Base-by-base conservation (phyloP, 2,888 invertebrate species). In the Mythimna impura region DNA sequence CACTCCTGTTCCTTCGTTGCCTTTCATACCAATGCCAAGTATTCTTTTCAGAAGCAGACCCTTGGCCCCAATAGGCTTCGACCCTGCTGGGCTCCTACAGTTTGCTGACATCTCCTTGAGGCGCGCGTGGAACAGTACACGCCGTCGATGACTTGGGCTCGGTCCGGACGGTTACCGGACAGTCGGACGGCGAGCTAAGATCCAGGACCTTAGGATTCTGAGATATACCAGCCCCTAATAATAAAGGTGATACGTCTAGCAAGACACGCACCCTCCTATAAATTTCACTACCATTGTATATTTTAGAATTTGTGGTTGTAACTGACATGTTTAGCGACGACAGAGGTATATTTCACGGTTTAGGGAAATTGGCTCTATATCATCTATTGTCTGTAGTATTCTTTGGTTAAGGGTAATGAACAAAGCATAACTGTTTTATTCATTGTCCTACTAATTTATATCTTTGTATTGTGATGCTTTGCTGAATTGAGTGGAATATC, bases 341-440 rank as follows among this genome's bases (percentile, higher is more conserved):
- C 58, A 47, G n/a, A 34, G 65, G 22, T 67, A 30, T 69, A 64
- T 65, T 65, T 67, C 14, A 50, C 22, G 3, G 17, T 20, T 55
- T 22, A 43, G 3, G 80, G 55, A 70, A 70, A 64, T 76, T 66
- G 43, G 43, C 36, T 57, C 66, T 60, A 47, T 36, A 36, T 52
- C 36, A 70, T 65, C 62, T 20, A 36, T 65, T 67, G 30, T 61
- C 20, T 61, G 6, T 34, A 20, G 3, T 68, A 6, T 54, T 73
- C 22, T 30, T 47, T 36, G n/a, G 8, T 58, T 14, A 14, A 47
- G 5, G 14, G 1, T 0, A 34, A 20, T 12, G 1, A 47, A 12
- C 47, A 47, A 47, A 47, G 17, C 47, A 2, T 47, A 7, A 47
- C 47, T 47, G 36, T n/a, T 52, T 76, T 43, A 40, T 68, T 30